phyloP scores from a whole-genome alignment of 2,888 invertebrate genomes.

The Trissoscelio sp. region DNA sequence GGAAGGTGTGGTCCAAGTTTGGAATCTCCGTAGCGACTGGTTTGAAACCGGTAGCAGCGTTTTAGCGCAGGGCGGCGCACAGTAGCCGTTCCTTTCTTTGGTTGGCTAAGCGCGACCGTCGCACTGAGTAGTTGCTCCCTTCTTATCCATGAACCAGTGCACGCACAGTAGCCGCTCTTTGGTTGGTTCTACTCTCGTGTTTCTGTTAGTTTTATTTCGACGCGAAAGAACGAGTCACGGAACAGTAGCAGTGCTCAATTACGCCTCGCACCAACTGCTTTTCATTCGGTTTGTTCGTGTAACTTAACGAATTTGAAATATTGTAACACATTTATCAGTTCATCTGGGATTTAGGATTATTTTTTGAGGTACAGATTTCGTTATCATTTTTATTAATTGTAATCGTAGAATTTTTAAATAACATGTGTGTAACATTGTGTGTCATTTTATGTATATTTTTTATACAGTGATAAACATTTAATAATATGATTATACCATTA shows the following conservation, averaged over 20 bases:
- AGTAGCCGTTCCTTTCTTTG: slow-evolving; percentile 80
- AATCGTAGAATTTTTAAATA: no score
- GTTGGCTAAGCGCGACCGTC: slow-evolving; percentile 79
- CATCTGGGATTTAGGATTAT: no score
- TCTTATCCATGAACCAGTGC: slow-evolving; percentile 77
- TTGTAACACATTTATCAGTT: no score
- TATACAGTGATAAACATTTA: no score
- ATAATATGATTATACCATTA: no score
- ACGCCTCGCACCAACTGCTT: slow-evolving; percentile 16
- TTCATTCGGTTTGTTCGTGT: not conserved
- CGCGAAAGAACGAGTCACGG: slow-evolving; percentile 66
- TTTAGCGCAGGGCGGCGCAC: slow-evolving; percentile 83
- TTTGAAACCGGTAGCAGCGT: slow-evolving; percentile 81
- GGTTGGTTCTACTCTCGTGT: slow-evolving; percentile 75
- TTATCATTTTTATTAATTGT: no score
- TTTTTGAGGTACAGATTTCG: no score
- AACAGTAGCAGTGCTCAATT: slow-evolving; percentile 58
- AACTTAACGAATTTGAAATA: no score
- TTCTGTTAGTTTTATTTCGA: slow-evolving; percentile 71
- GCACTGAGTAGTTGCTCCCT: slow-evolving; percentile 71
- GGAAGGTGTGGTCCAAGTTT: slow-evolving; percentile 77
- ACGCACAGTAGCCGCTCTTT: slow-evolving; percentile 77
- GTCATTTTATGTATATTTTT: no score
- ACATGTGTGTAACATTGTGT: no score
- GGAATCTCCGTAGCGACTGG: slow-evolving; percentile 76